Evolutionary conservation across 1,140 invertebrate genomes (phyloP), one percentile per base, ranked within the genome.

Genomic region (Pseudomyrmex cubaensis): DNA sequence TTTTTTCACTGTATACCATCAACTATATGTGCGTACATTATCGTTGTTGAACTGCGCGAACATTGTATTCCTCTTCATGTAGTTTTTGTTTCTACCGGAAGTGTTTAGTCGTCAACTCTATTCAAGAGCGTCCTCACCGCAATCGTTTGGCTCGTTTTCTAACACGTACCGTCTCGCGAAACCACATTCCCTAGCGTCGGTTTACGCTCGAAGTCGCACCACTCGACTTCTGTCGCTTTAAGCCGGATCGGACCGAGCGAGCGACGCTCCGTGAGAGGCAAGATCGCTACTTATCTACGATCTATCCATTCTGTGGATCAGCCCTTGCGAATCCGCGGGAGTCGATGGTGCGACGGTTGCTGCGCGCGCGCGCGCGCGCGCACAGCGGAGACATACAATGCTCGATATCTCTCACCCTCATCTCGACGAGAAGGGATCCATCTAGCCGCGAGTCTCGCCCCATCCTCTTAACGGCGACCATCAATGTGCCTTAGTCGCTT

Each of bases 261-360:
- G 35, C 35, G 54, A 17, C 63, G 64, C 57, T 48, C 2, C 35
- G 17, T 44, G 64, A 59, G 54, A 70, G 76, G 66, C 50, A 70
- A 78, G 76, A 80, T 80, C 66, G 46, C 76, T 72, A 80, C 76
- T 80, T 80, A 80, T 80, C 76, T 80, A 48, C 76, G 66, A 80
- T 80, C 76, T 72, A 80, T 67, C 76, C 66, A 78, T 80, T 80
- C 76, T 80, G 66, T 72, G 66, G 66, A 72, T 72, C 66, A 80
- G 66, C 44, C 50, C 66, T 67, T 35, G 76, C 66, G 66, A 46
- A 78, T 78, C 64, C 70, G 52, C 52, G 35, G 25, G 54, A 70
- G 64, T 78, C 64, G 76, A 78, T 70, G 54, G 76, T 50, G 59
- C 54, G 20, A 22, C n/a, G 76, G 54, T 56, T 17, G 76, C 44